Evolutionary conservation across 2,113 vertebrate genomes (phyloP).

Genomic region (Diphyllodes magnificus): DNA sequence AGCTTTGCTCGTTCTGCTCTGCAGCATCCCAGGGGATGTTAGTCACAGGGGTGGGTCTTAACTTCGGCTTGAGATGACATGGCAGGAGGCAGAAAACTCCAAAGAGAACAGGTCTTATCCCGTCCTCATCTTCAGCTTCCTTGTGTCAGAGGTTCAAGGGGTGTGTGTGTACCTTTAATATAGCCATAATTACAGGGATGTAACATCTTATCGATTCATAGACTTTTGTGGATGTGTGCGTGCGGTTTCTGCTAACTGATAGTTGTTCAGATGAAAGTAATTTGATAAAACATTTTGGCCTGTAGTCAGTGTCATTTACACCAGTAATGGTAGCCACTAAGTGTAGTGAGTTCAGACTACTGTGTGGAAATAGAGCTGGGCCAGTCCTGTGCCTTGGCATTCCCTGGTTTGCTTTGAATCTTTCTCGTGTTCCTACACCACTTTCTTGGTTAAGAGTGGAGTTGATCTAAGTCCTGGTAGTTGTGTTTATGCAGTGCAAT

Average conservation of each 20-base stretch:
- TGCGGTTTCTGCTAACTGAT: neutral
- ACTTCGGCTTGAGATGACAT: neutral
- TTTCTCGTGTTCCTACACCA: neutral
- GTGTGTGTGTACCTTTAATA: neutral
- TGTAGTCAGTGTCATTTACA: neutral
- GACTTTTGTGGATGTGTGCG: neutral
- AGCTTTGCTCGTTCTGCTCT: neutral
- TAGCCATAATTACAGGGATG: neutral
- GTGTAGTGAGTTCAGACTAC: neutral
- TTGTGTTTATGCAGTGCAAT: neutral
- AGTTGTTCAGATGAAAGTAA: conserved; percentile 37
- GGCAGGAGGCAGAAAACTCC: neutral
- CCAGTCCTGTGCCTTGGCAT: neutral
- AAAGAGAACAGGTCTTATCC: conserved; percentile 26
- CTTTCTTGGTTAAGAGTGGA: neutral
- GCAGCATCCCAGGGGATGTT: conserved; percentile 36
- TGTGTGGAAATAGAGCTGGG: neutral
- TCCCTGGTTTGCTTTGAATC: neutral
- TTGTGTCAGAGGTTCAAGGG: neutral
- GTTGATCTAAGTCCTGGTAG: neutral
- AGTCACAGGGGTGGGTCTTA: conserved; percentile 42
- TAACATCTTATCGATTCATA: neutral
- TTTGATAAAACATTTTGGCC: conserved; percentile 28
- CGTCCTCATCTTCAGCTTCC: neutral
- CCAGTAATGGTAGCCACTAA: neutral